Conservation (phyloP, 2,797 vertebrate genomes). For the Acrocephalus scirpaceus region DNA sequence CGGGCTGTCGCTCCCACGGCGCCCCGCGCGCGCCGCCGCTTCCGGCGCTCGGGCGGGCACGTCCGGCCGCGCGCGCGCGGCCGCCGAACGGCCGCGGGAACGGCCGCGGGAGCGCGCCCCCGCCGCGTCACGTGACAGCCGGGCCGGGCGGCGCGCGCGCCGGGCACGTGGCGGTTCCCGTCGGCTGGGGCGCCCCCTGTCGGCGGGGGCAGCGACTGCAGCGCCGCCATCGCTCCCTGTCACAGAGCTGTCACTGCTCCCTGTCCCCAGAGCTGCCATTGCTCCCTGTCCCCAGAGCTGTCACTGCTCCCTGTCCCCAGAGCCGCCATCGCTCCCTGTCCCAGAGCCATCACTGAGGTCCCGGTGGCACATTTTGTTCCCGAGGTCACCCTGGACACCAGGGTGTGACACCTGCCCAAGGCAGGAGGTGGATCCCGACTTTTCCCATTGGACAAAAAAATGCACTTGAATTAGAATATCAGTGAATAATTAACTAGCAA, state of each 20-base stretch:
- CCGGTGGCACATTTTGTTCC: no score
- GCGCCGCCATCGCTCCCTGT: background rate
- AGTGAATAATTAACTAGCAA: rapidly evolving
- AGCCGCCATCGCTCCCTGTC: no score
- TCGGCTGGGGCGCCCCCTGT: background rate
- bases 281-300: no score
- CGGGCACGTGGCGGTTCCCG: background rate
- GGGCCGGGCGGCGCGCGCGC: no score
- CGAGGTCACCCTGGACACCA: rapidly evolving
- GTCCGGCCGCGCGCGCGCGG: background rate
- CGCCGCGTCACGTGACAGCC: no score
- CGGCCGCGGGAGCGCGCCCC: no score
- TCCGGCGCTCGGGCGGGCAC: background rate
- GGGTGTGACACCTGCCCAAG: background rate
- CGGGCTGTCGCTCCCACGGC: background rate
- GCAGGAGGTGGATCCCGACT: background rate
- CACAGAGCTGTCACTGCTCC: no score
- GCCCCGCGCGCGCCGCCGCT: background rate
- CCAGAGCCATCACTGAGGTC: rapidly evolving
- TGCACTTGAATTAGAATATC: background rate
- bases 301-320: no score
- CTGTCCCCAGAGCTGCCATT: no score
- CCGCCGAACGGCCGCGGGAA: no score
- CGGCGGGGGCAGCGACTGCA: background rate
- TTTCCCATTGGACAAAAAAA: background rate